Conservation (phyloP, 1,140 invertebrate species). For the Araneus ventricosus region DNA sequence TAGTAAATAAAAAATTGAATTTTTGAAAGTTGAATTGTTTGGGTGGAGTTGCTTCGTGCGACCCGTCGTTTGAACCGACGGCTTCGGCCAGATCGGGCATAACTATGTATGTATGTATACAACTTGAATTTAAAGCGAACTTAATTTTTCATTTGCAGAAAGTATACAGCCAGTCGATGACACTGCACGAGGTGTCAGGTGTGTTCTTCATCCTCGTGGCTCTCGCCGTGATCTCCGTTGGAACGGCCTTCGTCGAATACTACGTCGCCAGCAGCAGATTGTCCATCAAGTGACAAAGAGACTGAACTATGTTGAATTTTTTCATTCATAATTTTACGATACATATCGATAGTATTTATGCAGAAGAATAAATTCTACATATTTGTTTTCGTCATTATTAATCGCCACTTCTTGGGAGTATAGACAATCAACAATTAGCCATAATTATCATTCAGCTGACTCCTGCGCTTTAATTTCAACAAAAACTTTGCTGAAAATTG, state of each 20-base stretch:
- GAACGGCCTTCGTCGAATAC: slow-evolving; percentile 7
- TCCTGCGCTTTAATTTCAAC: no score
- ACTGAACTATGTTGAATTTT: not conserved
- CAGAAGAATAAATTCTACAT: not conserved
- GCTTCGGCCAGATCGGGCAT: no score
- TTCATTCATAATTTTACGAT: no score
- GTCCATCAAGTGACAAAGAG: not conserved
- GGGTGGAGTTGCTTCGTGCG: no score
- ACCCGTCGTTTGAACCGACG: no score
- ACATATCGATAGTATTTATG: not conserved
- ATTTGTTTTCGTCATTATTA: not conserved
- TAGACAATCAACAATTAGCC: no score
- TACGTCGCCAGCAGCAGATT: slow-evolving; percentile 5
- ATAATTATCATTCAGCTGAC: no score
- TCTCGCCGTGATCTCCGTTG: not conserved
- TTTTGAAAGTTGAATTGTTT: no score
- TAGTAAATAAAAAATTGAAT: no score
- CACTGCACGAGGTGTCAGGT: slow-evolving; percentile 40
- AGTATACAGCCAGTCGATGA: slow-evolving; percentile 48
- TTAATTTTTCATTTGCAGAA: slow-evolving; percentile 21
- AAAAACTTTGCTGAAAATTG: no score
- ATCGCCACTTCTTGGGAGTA: not conserved
- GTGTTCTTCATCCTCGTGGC: slow-evolving; percentile 23
- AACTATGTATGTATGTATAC: no score
- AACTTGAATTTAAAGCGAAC: no score